Conservation (phyloP, 2,888 invertebrate species). For the Minunthozetes semirufus region DNA sequence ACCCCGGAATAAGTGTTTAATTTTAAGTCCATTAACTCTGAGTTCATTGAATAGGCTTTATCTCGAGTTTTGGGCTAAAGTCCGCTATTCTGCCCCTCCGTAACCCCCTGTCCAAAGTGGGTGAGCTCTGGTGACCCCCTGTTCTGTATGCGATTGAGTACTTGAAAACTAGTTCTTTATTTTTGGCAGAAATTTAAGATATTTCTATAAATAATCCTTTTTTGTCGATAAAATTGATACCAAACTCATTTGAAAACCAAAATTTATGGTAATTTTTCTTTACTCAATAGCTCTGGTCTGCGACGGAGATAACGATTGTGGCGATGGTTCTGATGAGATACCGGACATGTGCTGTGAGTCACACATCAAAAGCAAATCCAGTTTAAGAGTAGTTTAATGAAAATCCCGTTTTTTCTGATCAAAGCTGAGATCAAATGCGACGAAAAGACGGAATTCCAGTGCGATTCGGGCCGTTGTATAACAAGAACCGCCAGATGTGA, state of each 20-base stretch:
- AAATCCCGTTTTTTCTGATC: background rate
- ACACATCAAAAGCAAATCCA: background rate
- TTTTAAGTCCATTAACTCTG: too few relatives aligned
- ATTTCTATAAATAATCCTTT: too few relatives aligned
- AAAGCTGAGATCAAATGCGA: conserved; percentile 27
- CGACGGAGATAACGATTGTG: conserved; percentile 35
- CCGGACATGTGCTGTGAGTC: conserved; percentile 18
- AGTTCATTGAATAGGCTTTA: too few relatives aligned
- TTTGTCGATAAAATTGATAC: too few relatives aligned
- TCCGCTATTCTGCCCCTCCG: too few relatives aligned
- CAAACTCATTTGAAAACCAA: background rate
- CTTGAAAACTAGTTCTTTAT: too few relatives aligned
- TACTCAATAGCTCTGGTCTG: conserved; percentile 11
- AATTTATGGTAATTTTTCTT: background rate
- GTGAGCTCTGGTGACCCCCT: too few relatives aligned
- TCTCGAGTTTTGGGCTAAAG: too few relatives aligned
- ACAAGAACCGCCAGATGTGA: conserved; percentile 21
- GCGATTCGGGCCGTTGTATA: conserved; percentile 29
- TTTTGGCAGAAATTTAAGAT: too few relatives aligned
- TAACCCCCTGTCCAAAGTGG: too few relatives aligned
- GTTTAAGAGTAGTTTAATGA: background rate
- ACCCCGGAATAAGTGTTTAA: too few relatives aligned
- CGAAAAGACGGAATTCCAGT: conserved; percentile 29
- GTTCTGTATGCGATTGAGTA: too few relatives aligned
- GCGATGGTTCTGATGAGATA: conserved; percentile 32